Evolutionary conservation across 1,140 invertebrate species (phyloP).

Genomic region (Diprion similis): DNA sequence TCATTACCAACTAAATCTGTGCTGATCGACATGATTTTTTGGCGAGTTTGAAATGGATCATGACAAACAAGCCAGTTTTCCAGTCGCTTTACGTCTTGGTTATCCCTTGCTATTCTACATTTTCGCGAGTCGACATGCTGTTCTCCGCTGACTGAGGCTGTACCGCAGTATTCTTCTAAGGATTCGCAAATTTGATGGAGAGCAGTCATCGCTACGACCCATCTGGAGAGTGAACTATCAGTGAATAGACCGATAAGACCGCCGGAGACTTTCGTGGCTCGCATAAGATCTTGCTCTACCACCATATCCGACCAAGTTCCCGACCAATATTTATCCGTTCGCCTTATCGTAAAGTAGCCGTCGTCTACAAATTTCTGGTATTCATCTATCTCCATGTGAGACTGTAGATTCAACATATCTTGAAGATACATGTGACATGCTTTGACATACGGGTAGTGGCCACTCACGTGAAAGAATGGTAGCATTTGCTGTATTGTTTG

Average conservation of each 20-base stretch:
- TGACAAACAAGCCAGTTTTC: conserved; percentile 46
- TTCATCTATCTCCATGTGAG: conserved; percentile 44
- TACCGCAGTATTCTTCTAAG: conserved; percentile 41
- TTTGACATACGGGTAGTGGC: conserved; percentile 48
- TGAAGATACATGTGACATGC: conserved; percentile 44
- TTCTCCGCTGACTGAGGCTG: conserved; percentile 45
- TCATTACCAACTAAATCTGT: conserved; percentile 48
- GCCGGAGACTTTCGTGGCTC: conserved; percentile 47
- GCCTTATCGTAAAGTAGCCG: conserved; percentile 46
- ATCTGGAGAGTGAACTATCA: conserved; percentile 37
- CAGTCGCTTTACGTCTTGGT: conserved; percentile 44
- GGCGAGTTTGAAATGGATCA: conserved; percentile 43
- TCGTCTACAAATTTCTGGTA: conserved; percentile 42
- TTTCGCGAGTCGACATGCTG: conserved; percentile 55
- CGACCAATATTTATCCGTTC: conserved; percentile 52
- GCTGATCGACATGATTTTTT: conserved; percentile 45
- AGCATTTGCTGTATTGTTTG: conserved; percentile 43
- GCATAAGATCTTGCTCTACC: conserved; percentile 52
- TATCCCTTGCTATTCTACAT: conserved; percentile 49
- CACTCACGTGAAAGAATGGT: conserved; percentile 48
- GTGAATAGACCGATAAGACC: conserved; percentile 45
- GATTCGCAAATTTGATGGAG: conserved; percentile 40
- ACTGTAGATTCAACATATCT: conserved; percentile 45
- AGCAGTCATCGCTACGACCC: conserved; percentile 25
- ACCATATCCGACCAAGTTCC: conserved; percentile 52